Percentiles rank a stretch among this genome's conserved stretches.
Evolutionary conservation across 1,140 invertebrate species (phyloP).

Genomic region (Idris sp.): DNA sequence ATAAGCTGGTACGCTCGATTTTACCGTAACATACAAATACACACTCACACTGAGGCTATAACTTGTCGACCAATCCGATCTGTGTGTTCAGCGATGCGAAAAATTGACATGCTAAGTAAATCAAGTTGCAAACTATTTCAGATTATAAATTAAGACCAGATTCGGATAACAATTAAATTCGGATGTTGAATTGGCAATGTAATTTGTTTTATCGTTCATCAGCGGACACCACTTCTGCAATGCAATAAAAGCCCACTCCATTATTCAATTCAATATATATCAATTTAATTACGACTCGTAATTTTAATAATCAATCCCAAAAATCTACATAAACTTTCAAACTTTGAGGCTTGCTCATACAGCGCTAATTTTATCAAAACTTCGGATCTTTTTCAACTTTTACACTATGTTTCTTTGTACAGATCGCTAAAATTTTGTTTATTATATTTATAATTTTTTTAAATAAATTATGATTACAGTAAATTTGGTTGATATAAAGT

Average conservation of each 20-base stretch:
- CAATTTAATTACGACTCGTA: neutral
- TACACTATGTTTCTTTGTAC: too few relatives aligned
- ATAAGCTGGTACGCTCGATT: constrained; percentile 73
- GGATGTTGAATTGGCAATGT: constrained; percentile 18
- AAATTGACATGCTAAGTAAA: constrained; percentile 72
- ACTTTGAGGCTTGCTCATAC: too few relatives aligned
- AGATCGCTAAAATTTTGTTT: too few relatives aligned
- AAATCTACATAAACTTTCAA: too few relatives aligned
- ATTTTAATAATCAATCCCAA: too few relatives aligned
- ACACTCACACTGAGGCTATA: constrained; percentile 65
- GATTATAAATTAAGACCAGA: constrained; percentile 36
- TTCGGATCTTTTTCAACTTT: too few relatives aligned
- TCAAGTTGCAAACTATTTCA: constrained; percentile 56
- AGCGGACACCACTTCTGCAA: constrained; percentile 10
- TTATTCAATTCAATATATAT: constrained; percentile 9
- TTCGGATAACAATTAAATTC: constrained; percentile 43
- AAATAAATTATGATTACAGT: too few relatives aligned
- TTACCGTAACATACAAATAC: constrained; percentile 70
- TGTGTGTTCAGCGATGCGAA: constrained; percentile 64
- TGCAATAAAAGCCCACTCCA: neutral
- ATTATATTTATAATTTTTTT: too few relatives aligned
- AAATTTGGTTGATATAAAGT: too few relatives aligned
- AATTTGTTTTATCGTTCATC: constrained; percentile 30
- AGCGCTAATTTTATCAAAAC: too few relatives aligned
- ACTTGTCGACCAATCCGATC: constrained; percentile 69